Evolutionary conservation across 2,113 vertebrate species (phyloP), one percentile per base, ranked within the genome.

Genomic region (Neomonachus schauinslandi): DNA sequence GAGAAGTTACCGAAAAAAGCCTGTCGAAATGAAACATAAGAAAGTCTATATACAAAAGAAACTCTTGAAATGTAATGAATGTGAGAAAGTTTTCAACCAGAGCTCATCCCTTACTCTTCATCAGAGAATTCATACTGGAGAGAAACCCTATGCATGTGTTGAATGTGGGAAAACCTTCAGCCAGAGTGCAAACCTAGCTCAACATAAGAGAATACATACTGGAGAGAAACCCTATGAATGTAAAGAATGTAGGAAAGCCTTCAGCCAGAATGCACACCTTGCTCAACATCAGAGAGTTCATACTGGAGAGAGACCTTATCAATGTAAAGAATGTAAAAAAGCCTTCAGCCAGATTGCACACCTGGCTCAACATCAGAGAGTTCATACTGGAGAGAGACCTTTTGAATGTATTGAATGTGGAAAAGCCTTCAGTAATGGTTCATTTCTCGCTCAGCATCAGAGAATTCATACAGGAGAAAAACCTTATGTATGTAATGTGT

Each of bases 321-420:
- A 98, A 55, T 98, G 98, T 76, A 81, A 97, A n/a, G 98, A 98
- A 39, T 98, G 98, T 15, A 96, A 98, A 33, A 98, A 98, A 71
- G 98, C 98, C 94, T 99, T 99, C 96, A 98, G 98, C 89, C 98
- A 99, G 96, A 98, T 98, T 63, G 98, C 98, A 1, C 98, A 98
- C 63, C 96, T 99, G 93, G 98, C 98, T 42, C 98, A 98, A 42
- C 98, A 99, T 2, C 98, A 98, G 93, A 98, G 97, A 76, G 97
- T 98, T 22, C 98, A 99, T 9, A 98, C 98, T 0, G 98, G 98
- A 0, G 98, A 98, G 95, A 98, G 98, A 18, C 98, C 98, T 7
- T 98, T 98, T 63, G 98, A 97, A 79, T 99, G 98, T 59, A 33
- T 89, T 5, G 98, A 98, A 46, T 99, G 98, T 4, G 98, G 98